Percentiles rank a stretch among this genome's conserved stretches.
These are phyloP conservation scores for Holothuria glaberrima DNA, from an alignment of 35 echinoderm and acorn worm species.

Conservation along the genomic window DNA sequence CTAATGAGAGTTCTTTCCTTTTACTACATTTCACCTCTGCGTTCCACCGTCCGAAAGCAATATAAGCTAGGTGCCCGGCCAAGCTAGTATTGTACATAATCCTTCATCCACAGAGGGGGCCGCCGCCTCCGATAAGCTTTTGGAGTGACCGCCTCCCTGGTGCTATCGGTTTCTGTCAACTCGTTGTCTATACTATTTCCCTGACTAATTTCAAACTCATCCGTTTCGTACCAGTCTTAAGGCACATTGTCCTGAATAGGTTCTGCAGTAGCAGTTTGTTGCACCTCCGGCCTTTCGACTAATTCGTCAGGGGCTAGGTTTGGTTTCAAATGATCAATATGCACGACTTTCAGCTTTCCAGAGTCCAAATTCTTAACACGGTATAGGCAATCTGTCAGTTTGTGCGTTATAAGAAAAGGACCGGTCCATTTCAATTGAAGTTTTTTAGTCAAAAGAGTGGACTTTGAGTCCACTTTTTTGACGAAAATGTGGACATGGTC, in stretches of 20 bases:
- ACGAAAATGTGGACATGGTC: too few relatives aligned
- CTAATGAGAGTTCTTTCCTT: conserved; percentile 12
- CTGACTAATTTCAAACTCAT: too few relatives aligned
- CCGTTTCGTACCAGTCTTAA: too few relatives aligned
- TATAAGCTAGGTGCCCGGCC: background rate
- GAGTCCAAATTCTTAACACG: conserved; percentile 23
- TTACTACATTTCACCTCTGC: background rate
- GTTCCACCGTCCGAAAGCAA: background rate
- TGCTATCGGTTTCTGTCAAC: too few relatives aligned
- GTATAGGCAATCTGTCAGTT: conserved; percentile 62
- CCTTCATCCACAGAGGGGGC: background rate
- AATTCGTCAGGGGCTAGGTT: background rate
- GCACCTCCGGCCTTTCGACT: too few relatives aligned
- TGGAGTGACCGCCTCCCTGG: too few relatives aligned
- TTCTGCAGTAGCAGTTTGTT: too few relatives aligned
- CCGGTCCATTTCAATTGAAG: conserved; percentile 54
- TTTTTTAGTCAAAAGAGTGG: too few relatives aligned
- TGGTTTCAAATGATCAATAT: conserved; percentile 62
- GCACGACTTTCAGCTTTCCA: conserved; percentile 57
- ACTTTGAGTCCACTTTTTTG: too few relatives aligned
- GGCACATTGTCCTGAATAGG: too few relatives aligned
- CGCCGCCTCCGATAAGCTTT: too few relatives aligned
- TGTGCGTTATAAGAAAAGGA: conserved; percentile 46
- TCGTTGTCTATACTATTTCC: too few relatives aligned
- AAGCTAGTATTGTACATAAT: conserved; percentile 6